Evolutionary conservation across 1,140 invertebrate species (phyloP), one percentile per base, ranked within the genome.

Genomic region (Nilaparvata lugens): DNA sequence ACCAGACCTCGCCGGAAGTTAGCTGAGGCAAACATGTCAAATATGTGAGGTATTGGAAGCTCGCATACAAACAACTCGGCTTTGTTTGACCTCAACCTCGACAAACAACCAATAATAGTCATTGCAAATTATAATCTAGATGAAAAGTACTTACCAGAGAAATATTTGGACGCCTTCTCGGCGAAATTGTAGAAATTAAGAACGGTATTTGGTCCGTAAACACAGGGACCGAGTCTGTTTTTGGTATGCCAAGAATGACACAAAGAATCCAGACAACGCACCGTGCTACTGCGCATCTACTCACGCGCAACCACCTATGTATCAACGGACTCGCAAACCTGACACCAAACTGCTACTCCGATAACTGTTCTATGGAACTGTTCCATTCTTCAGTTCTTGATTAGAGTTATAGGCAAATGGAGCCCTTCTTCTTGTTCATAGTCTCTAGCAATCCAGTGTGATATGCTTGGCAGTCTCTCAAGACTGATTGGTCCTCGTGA

Each of bases 191-290:
- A 71, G 71, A 71, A 74, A 78, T 77, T 79, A 76, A 75, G 77
- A 76, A 75, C 78, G 78, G 81, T 84, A 82, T 84, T 82, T 80
- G 77, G 78, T 80, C 77, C 78, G 82, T 82, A 83, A 86, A 84
- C 84, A 82, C 80, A 81, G 84, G 81, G 80, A 85, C 82, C 84
- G 82, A 78, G 85, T 78, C 83, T 85, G 84, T 85, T 86, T 85
- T 86, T 88, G 88, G 88, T 88, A 91, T 90, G 88, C 84, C 80
- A 89, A 85, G 88, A 89, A 90, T 91, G 87, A 85, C 87, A 89
- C 87, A 89, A 91, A 90, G 88, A 91, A 90, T 91, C 87, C 83
- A 81, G 86, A 90, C 86, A 89, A 91, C 88, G 88, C 87, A 87
- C 80, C 81, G 81, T 79, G 78, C 81, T 79, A 82, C 78, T 83